Conservation (phyloP, 2,888 invertebrate genomes). For the Gnatocerus cornutus region DNA sequence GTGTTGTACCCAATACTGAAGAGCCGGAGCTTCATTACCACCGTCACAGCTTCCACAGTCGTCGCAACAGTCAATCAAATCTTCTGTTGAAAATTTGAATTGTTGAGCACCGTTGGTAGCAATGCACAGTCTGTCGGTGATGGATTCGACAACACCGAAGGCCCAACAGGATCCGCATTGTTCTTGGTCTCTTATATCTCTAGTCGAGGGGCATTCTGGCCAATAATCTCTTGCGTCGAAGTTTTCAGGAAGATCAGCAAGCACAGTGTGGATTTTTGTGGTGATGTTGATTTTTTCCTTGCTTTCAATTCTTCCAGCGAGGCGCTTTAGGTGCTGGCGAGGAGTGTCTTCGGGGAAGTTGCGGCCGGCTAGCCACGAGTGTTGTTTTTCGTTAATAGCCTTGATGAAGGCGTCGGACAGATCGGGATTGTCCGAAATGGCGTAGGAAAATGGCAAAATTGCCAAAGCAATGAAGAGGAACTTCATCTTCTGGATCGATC, state of each 20-base stretch:
- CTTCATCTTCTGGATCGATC: no score
- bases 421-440: no score
- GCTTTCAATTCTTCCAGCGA: neutral
- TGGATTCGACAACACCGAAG: conserved; percentile 88
- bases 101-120: conserved; percentile 79
- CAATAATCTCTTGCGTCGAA: conserved; percentile 86
- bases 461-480: no score
- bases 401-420: no score
- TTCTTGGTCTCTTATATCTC: conserved; percentile 85
- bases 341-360: no score
- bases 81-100: conserved; percentile 78
- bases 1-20: conserved; percentile 85
- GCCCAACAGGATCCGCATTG: conserved; percentile 94
- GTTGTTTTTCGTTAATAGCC: no score
- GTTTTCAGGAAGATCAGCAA: conserved; percentile 75
- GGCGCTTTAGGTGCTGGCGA: neutral
- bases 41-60: conserved; percentile 69
- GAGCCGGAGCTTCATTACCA: conserved; percentile 84
- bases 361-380: no score
- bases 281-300: neutral
- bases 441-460: no score
- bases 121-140: conserved; percentile 88
- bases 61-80: conserved; percentile 4
- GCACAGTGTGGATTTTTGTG: neutral
- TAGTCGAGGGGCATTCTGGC: conserved; percentile 87